A percentile compares a stretch with the other conserved stretches of the same genome.
phyloP scores from a whole-genome alignment of 2,797 vertebrate genomes.

The Sebastolobus alascanus region DNA sequence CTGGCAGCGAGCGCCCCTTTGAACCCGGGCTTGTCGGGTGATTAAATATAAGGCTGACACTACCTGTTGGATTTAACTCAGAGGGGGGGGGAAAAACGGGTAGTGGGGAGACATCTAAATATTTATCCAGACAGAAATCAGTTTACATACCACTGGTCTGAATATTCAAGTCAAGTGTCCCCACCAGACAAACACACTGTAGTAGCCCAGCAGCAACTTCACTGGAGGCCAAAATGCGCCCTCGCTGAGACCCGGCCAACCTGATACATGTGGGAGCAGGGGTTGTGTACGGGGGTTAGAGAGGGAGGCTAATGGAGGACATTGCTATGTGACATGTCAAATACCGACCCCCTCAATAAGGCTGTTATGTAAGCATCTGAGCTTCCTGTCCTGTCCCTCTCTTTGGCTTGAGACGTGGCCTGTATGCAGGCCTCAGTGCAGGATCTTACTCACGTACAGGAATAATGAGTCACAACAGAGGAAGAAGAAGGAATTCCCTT shows the following conservation, averaged over 20 bases:
- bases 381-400: constrained; percentile 73
- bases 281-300: constrained; percentile 42
- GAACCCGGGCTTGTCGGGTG: background rate
- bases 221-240: constrained; percentile 46
- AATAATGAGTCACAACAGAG: constrained; percentile 38
- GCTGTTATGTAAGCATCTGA: constrained; percentile 76
- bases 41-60: constrained; percentile 27
- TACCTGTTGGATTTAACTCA: constrained; percentile 39
- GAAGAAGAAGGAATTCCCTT: constrained; percentile 42
- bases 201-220: constrained; percentile 23
- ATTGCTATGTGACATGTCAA: constrained; percentile 75
- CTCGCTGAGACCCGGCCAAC: constrained; percentile 49
- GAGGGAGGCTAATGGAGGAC: constrained; percentile 50
- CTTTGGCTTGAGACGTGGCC: constrained; percentile 37
- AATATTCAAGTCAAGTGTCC: constrained; percentile 59
- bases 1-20: constrained; percentile 9
- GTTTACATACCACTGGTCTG: constrained; percentile 74
- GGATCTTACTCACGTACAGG: constrained; percentile 23
- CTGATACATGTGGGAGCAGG: constrained; percentile 56
- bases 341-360: constrained; percentile 69
- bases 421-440: constrained; percentile 38
- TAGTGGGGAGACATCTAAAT: constrained; percentile 61
- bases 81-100: background rate
- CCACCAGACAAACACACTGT: constrained; percentile 50
- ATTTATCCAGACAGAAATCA: constrained; percentile 70